Base-by-base conservation (phyloP, 2,113 vertebrate genomes). In the Rafetus swinhoei region DNA sequence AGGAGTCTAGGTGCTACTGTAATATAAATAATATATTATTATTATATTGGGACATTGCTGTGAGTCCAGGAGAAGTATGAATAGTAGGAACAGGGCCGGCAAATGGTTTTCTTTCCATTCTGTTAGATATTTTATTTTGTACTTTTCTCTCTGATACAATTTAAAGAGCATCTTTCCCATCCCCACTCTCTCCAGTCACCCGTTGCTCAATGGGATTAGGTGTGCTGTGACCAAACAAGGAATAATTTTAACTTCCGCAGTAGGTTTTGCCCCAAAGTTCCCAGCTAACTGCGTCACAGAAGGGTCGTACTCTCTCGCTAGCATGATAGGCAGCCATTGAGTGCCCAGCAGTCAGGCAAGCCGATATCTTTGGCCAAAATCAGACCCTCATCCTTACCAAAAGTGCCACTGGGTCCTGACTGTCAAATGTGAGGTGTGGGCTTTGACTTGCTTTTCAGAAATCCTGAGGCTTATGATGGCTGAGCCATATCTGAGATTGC, bases 311-410 rank as follows among this genome's bases (percentile, higher is more conserved):
- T 35, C 59, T 87, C 74, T 45, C 45, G 45, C 45, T 81, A 80
- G 79, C 79, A 82, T 81, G 92, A 95, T 93, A 90, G 93, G 65
- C 39, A 32, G 59, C 79, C 82, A 84, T 82, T 2, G 39, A 2
- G 4, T 2, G 19, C 7, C 1, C 21, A 29, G 0, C 13, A 59
- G 12, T 1, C 50, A 92, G 83, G 81, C 87, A 85, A 96, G 35
- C 57, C 77, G 85, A 9, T 76, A 60, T 22, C 0, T 0, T 22
- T 69, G 88, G 45, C 88, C 21, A 6, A 84, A 77, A 93, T 39
- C 0, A 81, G 93, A 79, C 79, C 87, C 88, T 56, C 94, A 80
- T 56, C 80, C 82, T 86, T 93, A 93, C 87, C 85, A 89, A 39
- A 45, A 55, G 25, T 84, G 59, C 65, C 93, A 39, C 77, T 3